Evolutionary conservation across 2,797 vertebrate genomes (phyloP).

Genomic region (Typhlichthys eigenmanni): DNA sequence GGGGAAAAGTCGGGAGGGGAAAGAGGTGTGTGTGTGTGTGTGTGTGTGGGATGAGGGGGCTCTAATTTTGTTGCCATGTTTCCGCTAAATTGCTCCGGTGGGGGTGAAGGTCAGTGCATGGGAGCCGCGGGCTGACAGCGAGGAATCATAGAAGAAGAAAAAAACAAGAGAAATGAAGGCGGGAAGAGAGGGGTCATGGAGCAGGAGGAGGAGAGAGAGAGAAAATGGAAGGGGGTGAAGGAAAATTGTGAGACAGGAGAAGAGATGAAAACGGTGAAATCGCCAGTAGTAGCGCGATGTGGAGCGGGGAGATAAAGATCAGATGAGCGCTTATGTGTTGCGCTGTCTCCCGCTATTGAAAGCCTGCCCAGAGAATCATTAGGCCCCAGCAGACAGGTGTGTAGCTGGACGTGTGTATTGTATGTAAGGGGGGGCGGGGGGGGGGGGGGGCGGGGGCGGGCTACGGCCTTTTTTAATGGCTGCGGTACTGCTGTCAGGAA

Average conservation of each 20-base stretch:
- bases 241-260: slow-evolving; percentile 35
- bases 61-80: slow-evolving; percentile 76
- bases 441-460: too few relatives aligned
- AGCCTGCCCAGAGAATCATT: slow-evolving; percentile 64
- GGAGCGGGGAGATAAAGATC: slow-evolving; percentile 64
- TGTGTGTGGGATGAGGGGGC: slow-evolving; percentile 5
- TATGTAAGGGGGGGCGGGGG: too few relatives aligned
- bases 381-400: slow-evolving; percentile 53
- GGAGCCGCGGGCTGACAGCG: slow-evolving; percentile 39
- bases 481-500: slow-evolving; percentile 62
- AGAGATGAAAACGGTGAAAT: not conserved
- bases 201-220: not conserved
- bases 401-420: slow-evolving; percentile 21
- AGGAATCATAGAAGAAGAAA: slow-evolving; percentile 37
- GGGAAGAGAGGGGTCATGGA: not conserved
- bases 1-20: slow-evolving; percentile 41
- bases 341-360: slow-evolving; percentile 53
- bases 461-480: slow-evolving; percentile 65
- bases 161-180: not conserved
- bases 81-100: slow-evolving; percentile 61
- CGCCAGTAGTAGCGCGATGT: slow-evolving; percentile 11
- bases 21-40: not conserved
- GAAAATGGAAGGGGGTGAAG: slow-evolving; percentile 25
- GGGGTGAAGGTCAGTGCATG: slow-evolving; percentile 42
- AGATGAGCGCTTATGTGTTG: slow-evolving; percentile 51